Conservation (phyloP, 1,140 invertebrate genomes). For the Dermatophagoides farinae region DNA sequence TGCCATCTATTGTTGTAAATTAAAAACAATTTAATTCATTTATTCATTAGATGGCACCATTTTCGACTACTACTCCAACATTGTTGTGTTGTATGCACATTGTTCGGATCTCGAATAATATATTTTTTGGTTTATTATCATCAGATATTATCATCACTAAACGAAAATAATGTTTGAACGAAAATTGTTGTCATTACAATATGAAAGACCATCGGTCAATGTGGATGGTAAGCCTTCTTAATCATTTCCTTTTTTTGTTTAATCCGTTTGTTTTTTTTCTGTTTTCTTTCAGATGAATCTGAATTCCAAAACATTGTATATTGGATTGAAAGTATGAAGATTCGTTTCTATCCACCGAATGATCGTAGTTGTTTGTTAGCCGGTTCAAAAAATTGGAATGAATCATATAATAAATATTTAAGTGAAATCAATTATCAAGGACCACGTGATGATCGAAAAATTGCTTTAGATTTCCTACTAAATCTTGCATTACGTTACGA, state of each 20-base stretch:
- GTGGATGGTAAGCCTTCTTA: constrained; percentile 33
- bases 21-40: too few relatives aligned
- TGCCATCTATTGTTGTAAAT: too few relatives aligned
- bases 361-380: constrained; percentile 47
- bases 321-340: constrained; percentile 88
- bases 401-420: constrained; percentile 48
- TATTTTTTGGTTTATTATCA: too few relatives aligned
- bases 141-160: background rate
- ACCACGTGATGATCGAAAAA: constrained; percentile 39
- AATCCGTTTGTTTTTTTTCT: background rate
- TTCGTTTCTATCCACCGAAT: constrained; percentile 65
- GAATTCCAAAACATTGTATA: constrained; percentile 54
- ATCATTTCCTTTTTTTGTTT: background rate
- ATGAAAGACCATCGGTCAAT: constrained; percentile 41
- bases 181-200: constrained; percentile 50
- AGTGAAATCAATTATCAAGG: constrained; percentile 38
- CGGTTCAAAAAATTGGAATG: constrained; percentile 43
- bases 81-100: too few relatives aligned
- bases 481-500: constrained; percentile 58
- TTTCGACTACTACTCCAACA: too few relatives aligned
- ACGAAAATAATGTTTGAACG: constrained; percentile 38
- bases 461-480: constrained; percentile 60
- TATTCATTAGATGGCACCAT: too few relatives aligned
- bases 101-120: too few relatives aligned
- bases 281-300: constrained; percentile 39